These are phyloP conservation scores for Hyles lineata DNA, from an alignment of 2,888 invertebrate genomes.

Conservation along the genomic window DNA sequence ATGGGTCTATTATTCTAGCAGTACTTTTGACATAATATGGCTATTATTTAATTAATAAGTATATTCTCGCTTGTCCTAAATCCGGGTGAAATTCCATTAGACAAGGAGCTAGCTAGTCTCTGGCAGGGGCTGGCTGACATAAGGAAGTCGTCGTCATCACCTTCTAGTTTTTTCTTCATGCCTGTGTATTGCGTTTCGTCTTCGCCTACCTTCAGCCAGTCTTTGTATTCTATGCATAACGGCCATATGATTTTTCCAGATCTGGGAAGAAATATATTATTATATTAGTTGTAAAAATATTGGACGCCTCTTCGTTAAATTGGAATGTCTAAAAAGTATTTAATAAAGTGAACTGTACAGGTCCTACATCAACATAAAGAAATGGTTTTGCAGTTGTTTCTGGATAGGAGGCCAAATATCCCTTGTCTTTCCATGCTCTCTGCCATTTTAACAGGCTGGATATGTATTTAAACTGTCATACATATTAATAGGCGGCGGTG, in stretches of 20 bases:
- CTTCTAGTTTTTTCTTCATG: conserved; percentile 68
- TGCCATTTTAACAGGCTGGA: too few relatives aligned
- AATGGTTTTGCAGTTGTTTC: too few relatives aligned
- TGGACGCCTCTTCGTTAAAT: too few relatives aligned
- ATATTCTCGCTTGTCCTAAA: conserved; percentile 72
- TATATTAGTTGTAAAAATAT: too few relatives aligned
- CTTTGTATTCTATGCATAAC: conserved; percentile 82
- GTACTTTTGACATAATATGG: conserved; percentile 28
- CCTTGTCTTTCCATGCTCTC: too few relatives aligned
- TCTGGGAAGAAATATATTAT: conserved; percentile 52
- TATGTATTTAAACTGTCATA: too few relatives aligned
- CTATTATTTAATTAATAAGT: conserved; percentile 40
- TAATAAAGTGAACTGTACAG: too few relatives aligned
- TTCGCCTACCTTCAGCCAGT: conserved; percentile 68
- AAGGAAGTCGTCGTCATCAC: conserved; percentile 78
- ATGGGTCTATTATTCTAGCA: background rate
- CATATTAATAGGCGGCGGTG: too few relatives aligned
- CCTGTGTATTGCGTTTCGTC: conserved; percentile 71
- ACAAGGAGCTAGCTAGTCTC: conserved; percentile 63
- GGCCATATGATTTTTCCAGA: conserved; percentile 82
- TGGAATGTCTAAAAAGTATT: too few relatives aligned
- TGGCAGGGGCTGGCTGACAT: conserved; percentile 65
- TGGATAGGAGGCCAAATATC: too few relatives aligned
- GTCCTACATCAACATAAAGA: too few relatives aligned
- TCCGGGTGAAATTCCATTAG: conserved; percentile 73